Conservation (phyloP, 2,113 vertebrate species). For the Phalacrocorax brasilianus region DNA sequence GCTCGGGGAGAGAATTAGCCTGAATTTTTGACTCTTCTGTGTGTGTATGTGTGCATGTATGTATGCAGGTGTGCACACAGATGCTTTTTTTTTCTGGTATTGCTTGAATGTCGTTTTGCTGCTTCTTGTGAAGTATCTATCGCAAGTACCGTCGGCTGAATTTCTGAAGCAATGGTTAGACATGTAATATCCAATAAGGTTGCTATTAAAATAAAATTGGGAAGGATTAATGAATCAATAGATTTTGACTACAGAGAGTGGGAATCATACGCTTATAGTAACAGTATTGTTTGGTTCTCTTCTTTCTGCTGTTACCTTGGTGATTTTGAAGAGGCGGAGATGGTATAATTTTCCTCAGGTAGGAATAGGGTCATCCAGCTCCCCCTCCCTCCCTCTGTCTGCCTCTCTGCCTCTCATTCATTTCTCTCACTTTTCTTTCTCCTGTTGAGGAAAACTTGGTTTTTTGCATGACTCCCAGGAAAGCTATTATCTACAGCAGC, state of each 20-base stretch:
- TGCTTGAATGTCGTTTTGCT: background rate
- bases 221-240: background rate
- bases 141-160: background rate
- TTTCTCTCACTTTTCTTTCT: background rate
- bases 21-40: background rate
- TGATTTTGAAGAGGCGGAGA: background rate
- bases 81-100: background rate
- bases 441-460: background rate
- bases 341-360: background rate
- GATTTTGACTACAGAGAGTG: background rate
- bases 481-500: background rate
- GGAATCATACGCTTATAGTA: background rate
- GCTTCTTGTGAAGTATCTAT: background rate
- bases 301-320: background rate
- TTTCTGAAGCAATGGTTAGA: background rate
- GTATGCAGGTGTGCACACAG: accelerated
- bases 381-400: background rate
- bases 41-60: no score
- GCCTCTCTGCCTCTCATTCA: background rate
- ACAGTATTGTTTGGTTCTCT: background rate
- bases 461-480: background rate
- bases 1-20: background rate
- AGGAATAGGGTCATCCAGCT: background rate
- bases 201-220: background rate
- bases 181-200: background rate